Evolutionary conservation across 1,140 invertebrate genomes (phyloP).

Genomic region (Helicoverpa zea): DNA sequence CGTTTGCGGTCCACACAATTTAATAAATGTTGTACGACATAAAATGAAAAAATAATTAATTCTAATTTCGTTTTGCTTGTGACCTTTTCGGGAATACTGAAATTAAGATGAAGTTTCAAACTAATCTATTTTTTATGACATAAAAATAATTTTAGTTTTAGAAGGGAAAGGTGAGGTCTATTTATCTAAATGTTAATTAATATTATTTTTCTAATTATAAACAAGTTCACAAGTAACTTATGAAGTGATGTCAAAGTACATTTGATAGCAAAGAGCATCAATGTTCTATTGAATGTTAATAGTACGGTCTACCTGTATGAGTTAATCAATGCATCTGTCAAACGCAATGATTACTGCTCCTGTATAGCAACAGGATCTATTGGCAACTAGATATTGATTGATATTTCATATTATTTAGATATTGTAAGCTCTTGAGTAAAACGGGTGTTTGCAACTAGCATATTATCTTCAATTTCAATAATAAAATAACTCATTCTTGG

Average conservation of each 20-base stretch:
- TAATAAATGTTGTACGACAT: background rate
- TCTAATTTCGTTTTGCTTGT: background rate
- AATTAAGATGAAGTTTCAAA: no score
- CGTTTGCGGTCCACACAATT: background rate
- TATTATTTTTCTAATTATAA: no score
- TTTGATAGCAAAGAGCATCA: background rate
- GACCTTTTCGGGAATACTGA: background rate
- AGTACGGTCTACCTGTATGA: background rate
- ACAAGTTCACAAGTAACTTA: no score
- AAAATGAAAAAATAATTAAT: background rate
- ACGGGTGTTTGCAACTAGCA: no score
- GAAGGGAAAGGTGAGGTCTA: no score
- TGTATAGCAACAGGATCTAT: background rate
- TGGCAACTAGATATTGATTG: background rate
- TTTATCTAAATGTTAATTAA: no score
- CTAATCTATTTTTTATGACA: no score
- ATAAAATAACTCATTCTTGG: no score
- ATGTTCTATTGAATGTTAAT: slow-evolving; percentile 2
- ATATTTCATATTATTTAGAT: background rate
- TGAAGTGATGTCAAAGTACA: no score
- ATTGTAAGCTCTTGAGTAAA: no score
- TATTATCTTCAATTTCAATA: no score
- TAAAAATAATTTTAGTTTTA: no score
- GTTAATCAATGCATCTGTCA: slow-evolving; percentile 1
- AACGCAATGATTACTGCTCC: background rate